Percentiles rank a stretch among this genome's conserved stretches.
These are phyloP conservation scores for Amphiprion clarkii DNA, from an alignment of 2,797 vertebrate species.

Conservation along the genomic window DNA sequence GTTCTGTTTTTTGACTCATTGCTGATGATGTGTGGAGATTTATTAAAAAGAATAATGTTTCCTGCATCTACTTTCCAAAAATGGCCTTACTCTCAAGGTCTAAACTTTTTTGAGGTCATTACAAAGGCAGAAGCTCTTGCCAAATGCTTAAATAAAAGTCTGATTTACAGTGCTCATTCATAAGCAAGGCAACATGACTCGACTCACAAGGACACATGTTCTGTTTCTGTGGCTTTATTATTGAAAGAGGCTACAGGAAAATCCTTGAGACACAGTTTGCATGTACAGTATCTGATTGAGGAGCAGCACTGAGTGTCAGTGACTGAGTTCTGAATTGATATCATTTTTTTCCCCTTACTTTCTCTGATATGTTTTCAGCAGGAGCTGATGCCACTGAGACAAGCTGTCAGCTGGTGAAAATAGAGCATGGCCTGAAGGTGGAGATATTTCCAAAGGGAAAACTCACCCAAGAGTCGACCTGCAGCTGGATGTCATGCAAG, in stretches of 20 bases:
- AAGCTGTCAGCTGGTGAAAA: constrained; percentile 68
- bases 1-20: too few relatives aligned
- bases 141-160: constrained; percentile 26
- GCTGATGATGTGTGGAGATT: too few relatives aligned
- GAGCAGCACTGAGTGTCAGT: background rate
- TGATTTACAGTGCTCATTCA: constrained; percentile 17
- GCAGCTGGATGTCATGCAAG: constrained; percentile 39
- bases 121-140: background rate
- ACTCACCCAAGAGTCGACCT: constrained; percentile 47
- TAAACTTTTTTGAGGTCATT: background rate
- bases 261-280: constrained; percentile 39
- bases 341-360: constrained; percentile 4
- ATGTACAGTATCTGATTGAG: background rate
- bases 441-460: constrained; percentile 70
- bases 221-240: constrained; percentile 15
- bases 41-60: too few relatives aligned
- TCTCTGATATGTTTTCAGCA: constrained; percentile 55
- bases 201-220: background rate
- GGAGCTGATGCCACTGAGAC: constrained; percentile 70
- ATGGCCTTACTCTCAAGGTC: constrained; percentile 1
- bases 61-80: background rate
- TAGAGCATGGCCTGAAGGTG: constrained; percentile 73
- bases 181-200: constrained; percentile 42
- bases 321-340: constrained; percentile 44
- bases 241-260: constrained; percentile 10